Conservation (phyloP, 2,888 invertebrate species). For the Ctenicera cuprea region DNA sequence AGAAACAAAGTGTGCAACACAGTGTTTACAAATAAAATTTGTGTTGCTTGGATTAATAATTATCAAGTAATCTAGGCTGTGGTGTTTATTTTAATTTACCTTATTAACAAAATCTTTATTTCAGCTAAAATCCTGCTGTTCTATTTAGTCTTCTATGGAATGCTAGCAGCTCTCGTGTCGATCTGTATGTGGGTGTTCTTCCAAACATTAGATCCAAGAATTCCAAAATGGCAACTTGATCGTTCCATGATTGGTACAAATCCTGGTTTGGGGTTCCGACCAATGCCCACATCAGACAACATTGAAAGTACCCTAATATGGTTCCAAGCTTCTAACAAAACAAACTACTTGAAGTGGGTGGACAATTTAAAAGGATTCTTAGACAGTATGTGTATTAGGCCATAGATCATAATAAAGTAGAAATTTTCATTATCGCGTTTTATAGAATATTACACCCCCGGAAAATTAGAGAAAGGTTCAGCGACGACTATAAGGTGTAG, state of each 20-base stretch:
- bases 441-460: constrained; percentile 70
- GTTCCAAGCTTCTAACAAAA: constrained; percentile 89
- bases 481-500: constrained; percentile 69
- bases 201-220: constrained; percentile 90
- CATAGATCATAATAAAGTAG: neutral
- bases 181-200: constrained; percentile 97
- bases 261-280: constrained; percentile 97
- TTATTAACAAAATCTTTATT: constrained; percentile 61
- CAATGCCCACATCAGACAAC: constrained; percentile 89
- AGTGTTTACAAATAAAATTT: no score
- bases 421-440: neutral
- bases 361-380: constrained; percentile 85
- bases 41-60: no score
- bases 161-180: constrained; percentile 93
- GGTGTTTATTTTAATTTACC: no score
- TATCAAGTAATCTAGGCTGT: no score
- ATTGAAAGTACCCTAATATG: constrained; percentile 96
- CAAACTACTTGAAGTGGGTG: constrained; percentile 87
- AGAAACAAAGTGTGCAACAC: no score
- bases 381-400: constrained; percentile 78
- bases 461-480: constrained; percentile 70
- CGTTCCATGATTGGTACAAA: constrained; percentile 94
- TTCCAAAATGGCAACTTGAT: constrained; percentile 92
- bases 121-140: constrained; percentile 95
- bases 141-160: constrained; percentile 95